These are phyloP conservation scores for Stenotaenia linearis DNA, from an alignment of 2,888 invertebrate species.

Conservation along the genomic window DNA sequence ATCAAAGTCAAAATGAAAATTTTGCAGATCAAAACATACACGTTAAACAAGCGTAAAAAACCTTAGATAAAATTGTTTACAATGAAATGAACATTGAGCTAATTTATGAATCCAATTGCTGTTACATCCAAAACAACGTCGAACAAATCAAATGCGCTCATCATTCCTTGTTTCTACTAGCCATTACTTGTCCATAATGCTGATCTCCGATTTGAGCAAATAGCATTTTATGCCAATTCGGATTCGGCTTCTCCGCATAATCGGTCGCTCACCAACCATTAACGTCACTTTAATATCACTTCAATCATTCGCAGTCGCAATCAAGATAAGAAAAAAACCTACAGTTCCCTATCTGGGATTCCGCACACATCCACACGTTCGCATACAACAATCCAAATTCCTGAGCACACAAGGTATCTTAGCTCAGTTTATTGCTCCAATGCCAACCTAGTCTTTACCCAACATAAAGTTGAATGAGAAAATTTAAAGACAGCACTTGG, in stretches of 20 bases:
- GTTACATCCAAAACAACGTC: too few species aligned
- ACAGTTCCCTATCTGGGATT: not conserved
- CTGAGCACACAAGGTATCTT: not conserved
- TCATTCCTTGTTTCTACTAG: not conserved
- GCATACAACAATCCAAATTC: conserved; percentile 22
- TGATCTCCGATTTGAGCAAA: not conserved
- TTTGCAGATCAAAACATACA: too few species aligned
- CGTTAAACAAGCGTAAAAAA: too few species aligned
- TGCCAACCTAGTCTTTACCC: conserved; percentile 5
- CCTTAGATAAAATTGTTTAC: too few species aligned
- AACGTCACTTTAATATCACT: conserved; percentile 1
- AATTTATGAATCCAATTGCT: too few species aligned
- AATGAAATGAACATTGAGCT: too few species aligned
- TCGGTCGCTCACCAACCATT: conserved; percentile 17
- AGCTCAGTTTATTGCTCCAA: not conserved
- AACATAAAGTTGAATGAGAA: not conserved
- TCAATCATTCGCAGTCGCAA: conserved; percentile 11
- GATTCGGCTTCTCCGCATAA: conserved; percentile 4
- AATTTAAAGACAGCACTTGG: conserved; percentile 19
- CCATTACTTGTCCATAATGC: not conserved
- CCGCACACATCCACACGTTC: conserved; percentile 13
- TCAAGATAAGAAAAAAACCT: not conserved
- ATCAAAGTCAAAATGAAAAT: too few species aligned
- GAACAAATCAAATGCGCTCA: too few species aligned
- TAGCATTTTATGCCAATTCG: not conserved